Base-by-base conservation (phyloP, 1,140 invertebrate genomes). In the Heterodera schachtii region DNA sequence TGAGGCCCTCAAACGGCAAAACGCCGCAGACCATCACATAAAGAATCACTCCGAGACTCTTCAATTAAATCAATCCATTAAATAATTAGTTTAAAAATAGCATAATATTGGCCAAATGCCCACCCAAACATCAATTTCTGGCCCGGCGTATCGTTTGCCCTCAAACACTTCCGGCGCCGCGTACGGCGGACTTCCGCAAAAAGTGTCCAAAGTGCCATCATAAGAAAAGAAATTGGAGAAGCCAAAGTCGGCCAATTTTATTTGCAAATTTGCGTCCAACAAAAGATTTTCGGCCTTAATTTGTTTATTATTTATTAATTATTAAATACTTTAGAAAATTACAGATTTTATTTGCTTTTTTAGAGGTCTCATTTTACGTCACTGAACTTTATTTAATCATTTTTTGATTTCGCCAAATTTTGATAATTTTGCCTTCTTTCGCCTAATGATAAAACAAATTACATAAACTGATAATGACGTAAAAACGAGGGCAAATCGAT, bases 11-110 rank as follows among this genome's bases (percentile, higher is more conserved):
- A 91, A 98, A 98, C 1, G 96, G 97, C 73, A 98, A 91, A 57
- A 95, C 95, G 52, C 97, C 97, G 91, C 96, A 98, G 9, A 98
- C 96, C 81, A 98, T 90, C 31, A 98, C 96, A 91, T 98, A 98
- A 3, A 98, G 92, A 49, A 98, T 95, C 5, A 98, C 96, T 66
- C 97, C 97, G 83, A 98, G 91, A 88, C 95, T 95, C 96, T 97
- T 92, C 21, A 92, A 92, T 31, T 43, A 81, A 83, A n/a, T 83
- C 31, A 85, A 81, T 31, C 21, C 66, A n/a, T 80, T 81, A 82
- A 75, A 75, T 82, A 11, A 16, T 52, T 52, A 52, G 16, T 49
- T 71, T 31, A 31, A 49, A 71, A 3, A 1, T 4, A 8, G 1
- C 1, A 4, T 4, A 47, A 3, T 1, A 44, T 71, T 43, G 52